Conservation (phyloP, 2,797 vertebrate species). For the Atherinosoma microstoma region DNA sequence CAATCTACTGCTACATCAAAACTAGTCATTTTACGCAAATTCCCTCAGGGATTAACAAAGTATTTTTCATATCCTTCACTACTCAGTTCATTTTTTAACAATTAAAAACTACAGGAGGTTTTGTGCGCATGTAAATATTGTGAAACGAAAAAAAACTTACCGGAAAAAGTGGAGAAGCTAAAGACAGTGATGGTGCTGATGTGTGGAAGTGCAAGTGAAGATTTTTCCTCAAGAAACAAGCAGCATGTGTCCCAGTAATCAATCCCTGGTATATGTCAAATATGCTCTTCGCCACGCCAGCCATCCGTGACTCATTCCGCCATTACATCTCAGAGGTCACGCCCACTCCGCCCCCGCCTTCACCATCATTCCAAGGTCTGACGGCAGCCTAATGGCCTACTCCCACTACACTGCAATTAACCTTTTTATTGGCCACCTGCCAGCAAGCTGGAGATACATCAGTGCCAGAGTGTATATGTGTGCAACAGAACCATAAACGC, state of each 20-base stretch:
- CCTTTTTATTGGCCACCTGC: constrained; percentile 83
- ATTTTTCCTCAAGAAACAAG: constrained; percentile 38
- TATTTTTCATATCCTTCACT: not conserved
- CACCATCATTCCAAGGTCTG: constrained; percentile 56
- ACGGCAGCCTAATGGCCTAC: constrained; percentile 78
- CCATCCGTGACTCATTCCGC: constrained; percentile 66
- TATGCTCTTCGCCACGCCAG: constrained; percentile 53
- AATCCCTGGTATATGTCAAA: constrained; percentile 74
- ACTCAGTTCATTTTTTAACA: not conserved
- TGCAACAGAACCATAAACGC: constrained; percentile 28
- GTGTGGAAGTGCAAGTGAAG: constrained; percentile 13
- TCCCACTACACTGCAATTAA: constrained; percentile 80
- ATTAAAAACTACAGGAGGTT: not conserved
- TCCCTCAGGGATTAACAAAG: not conserved
- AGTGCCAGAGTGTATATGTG: constrained; percentile 12
- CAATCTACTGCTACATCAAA: too few species aligned
- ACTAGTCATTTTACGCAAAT: not conserved
- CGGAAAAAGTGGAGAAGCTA: constrained; percentile 3
- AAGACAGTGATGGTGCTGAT: not conserved
- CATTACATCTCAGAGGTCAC: constrained; percentile 72
- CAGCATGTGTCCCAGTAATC: constrained; percentile 62
- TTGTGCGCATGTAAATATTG: not conserved
- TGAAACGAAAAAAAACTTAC: not conserved
- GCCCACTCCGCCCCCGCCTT: constrained; percentile 49
- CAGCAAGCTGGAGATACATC: constrained; percentile 69